Evolutionary conservation across 2,113 vertebrate species (phyloP).

Genomic region (Petrocephalus microphthalmus): DNA sequence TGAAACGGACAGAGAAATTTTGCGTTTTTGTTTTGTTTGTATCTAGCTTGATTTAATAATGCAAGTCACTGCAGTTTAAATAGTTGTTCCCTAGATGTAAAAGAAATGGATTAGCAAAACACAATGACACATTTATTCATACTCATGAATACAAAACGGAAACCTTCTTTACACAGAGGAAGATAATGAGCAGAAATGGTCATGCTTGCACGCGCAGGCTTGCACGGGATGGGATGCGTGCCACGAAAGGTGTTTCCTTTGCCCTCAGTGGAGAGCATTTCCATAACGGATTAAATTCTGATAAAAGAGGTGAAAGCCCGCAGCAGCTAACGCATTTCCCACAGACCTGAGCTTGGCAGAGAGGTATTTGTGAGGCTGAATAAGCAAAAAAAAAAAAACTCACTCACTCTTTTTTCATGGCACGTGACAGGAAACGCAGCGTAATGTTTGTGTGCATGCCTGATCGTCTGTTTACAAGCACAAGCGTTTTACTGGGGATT

Average conservation of each 20-base stretch:
- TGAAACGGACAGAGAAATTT: neutral
- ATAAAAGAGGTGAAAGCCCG: neutral
- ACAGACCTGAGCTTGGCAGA: neutral
- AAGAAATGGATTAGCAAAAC: neutral
- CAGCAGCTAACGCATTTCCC: neutral
- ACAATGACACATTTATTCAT: neutral
- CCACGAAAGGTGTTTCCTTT: neutral
- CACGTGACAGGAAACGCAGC: neutral
- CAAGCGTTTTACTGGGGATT: neutral
- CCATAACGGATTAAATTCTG: neutral
- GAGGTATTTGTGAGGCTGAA: neutral
- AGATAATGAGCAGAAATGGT: neutral
- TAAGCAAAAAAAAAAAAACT: neutral
- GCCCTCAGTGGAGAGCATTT: neutral
- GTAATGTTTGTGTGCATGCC: neutral
- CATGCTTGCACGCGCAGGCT: neutral
- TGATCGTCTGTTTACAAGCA: slow-evolving; percentile 6
- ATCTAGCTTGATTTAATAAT: neutral
- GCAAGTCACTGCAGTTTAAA: neutral
- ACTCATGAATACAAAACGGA: neutral
- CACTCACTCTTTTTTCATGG: neutral
- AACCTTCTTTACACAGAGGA: neutral
- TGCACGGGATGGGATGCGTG: neutral
- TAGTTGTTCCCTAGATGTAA: neutral
- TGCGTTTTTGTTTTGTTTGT: neutral